These are phyloP conservation scores for Clamator glandarius DNA, from an alignment of 2,797 vertebrate genomes.

Conservation along the genomic window DNA sequence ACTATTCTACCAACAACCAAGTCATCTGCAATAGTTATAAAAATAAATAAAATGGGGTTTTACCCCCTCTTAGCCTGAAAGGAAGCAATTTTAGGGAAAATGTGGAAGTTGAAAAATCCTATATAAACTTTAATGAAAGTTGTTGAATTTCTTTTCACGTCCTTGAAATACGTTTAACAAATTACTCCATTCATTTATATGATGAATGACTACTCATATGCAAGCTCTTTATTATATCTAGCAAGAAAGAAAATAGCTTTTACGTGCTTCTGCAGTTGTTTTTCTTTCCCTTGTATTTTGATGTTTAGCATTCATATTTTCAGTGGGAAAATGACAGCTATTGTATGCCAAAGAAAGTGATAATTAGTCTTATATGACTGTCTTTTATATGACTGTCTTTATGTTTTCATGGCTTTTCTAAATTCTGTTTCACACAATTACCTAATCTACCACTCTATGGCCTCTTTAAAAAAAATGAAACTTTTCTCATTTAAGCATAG, in stretches of 20 bases:
- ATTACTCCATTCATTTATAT: slow-evolving; percentile 70
- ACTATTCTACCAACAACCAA: neutral
- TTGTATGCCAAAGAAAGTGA: slow-evolving; percentile 62
- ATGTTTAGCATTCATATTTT: slow-evolving; percentile 65
- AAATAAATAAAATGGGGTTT: neutral
- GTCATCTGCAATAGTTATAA: neutral
- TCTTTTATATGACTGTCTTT: slow-evolving; percentile 71
- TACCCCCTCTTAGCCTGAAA: neutral
- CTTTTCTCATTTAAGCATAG: neutral
- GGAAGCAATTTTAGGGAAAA: slow-evolving; percentile 33
- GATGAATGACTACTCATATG: slow-evolving; percentile 74
- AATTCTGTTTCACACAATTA: slow-evolving; percentile 69
- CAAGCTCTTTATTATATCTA: slow-evolving; percentile 72
- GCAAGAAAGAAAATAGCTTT: slow-evolving; percentile 71
- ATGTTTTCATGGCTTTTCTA: slow-evolving; percentile 66
- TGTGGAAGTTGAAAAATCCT: neutral
- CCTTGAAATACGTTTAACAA: slow-evolving; percentile 66
- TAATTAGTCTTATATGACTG: slow-evolving; percentile 75
- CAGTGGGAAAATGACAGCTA: slow-evolving; percentile 69
- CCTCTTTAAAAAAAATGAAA: slow-evolving; percentile 39
- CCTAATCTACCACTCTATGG: slow-evolving; percentile 52
- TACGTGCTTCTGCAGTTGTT: slow-evolving; percentile 57
- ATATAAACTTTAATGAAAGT: slow-evolving; percentile 62
- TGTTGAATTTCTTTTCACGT: slow-evolving; percentile 48
- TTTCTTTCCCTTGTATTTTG: slow-evolving; percentile 46